phyloP scores from a whole-genome alignment of 2,888 invertebrate genomes.

The Polyommatus icarus region DNA sequence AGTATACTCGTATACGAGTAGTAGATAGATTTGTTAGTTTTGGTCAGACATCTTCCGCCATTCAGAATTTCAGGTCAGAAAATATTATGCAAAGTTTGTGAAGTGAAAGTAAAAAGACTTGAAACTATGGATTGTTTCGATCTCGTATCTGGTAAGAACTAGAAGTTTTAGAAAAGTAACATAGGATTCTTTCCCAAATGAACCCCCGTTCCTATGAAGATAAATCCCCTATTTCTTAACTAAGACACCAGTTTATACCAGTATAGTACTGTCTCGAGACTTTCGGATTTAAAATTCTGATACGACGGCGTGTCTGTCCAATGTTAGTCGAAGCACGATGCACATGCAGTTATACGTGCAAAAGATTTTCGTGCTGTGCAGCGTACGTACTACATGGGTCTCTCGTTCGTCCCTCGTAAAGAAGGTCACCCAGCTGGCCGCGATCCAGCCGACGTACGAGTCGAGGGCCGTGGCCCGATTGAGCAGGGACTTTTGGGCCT shows the following conservation, averaged over 20 bases:
- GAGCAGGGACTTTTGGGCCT: conserved; percentile 61
- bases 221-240: background rate
- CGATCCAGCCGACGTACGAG: conserved; percentile 72
- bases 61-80: background rate
- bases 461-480: conserved; percentile 69
- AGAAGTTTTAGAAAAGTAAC: too few species aligned
- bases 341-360: conserved; percentile 37
- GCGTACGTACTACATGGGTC: conserved; percentile 68
- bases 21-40: background rate
- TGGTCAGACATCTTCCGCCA: background rate
- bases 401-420: conserved; percentile 65
- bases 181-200: too few species aligned
- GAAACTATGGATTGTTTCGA: background rate
- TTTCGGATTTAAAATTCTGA: background rate
- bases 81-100: background rate
- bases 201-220: too few species aligned
- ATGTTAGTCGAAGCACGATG: conserved; percentile 35
- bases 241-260: too few species aligned
- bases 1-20: background rate
- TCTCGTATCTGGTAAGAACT: too few species aligned
- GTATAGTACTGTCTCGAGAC: too few species aligned
- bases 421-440: conserved; percentile 70
- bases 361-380: conserved; percentile 22
- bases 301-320: background rate
- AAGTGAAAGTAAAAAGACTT: background rate